These are phyloP conservation scores for Drosophila setifemur DNA, from an alignment of 1,140 invertebrate species.

Conservation along the genomic window DNA sequence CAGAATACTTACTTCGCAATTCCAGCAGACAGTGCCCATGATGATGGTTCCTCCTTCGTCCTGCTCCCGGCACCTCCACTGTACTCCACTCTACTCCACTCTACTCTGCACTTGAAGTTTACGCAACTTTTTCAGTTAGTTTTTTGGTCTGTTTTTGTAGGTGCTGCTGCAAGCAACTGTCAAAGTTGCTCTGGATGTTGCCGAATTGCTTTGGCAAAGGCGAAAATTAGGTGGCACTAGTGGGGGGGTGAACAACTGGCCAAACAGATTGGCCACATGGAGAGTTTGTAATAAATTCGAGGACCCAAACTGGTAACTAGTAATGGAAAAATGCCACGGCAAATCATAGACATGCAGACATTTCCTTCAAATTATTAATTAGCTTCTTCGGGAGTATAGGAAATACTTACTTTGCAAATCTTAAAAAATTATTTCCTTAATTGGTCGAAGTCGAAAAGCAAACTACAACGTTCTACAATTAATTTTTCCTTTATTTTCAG, in stretches of 20 bases:
- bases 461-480: too few species aligned
- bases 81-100: background rate
- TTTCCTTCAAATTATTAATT: background rate
- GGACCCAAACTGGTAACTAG: background rate
- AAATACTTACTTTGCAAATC: too few species aligned
- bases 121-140: slow-evolving; percentile 62
- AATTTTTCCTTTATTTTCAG: too few species aligned
- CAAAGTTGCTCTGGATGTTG: slow-evolving; percentile 60
- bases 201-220: slow-evolving; percentile 28
- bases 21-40: slow-evolving; percentile 19
- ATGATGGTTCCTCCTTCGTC: slow-evolving; percentile 1
- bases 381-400: too few species aligned
- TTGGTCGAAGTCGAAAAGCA: too few species aligned
- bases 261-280: background rate
- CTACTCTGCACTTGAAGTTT: slow-evolving; percentile 59
- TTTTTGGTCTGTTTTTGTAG: slow-evolving; percentile 35
- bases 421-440: too few species aligned
- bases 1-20: slow-evolving; percentile 53
- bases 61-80: background rate
- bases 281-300: background rate
- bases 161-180: slow-evolving; percentile 63
- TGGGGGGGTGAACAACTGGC: too few species aligned
- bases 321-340: background rate
- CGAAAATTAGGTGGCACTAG: slow-evolving; percentile 12
- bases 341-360: background rate